phyloP scores from a whole-genome alignment of 2,113 vertebrate genomes.

The Dryoscopus gambensis region DNA sequence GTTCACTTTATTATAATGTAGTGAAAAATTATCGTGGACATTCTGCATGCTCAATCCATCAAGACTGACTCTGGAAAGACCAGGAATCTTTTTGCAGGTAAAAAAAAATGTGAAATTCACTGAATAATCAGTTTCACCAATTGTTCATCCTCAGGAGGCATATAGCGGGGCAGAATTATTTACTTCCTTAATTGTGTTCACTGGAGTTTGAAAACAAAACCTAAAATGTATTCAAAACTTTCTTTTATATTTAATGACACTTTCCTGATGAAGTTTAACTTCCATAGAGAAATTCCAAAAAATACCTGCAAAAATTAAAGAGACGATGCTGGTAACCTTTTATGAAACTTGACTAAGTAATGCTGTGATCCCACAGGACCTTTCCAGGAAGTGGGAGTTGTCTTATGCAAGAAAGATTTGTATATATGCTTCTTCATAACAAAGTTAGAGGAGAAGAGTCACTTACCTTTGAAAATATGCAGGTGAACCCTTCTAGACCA shows the following conservation, averaged over 20 bases:
- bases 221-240: neutral
- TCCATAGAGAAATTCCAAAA: neutral
- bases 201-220: conserved; percentile 23
- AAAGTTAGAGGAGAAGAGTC: neutral
- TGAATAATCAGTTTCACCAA: conserved; percentile 3
- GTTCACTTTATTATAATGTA: conserved; percentile 66
- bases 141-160: conserved; percentile 5
- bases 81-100: conserved; percentile 34
- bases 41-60: conserved; percentile 49
- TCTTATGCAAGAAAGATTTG: neutral
- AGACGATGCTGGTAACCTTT: neutral
- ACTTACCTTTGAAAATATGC: neutral
- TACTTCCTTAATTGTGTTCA: conserved; percentile 11
- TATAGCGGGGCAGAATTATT: conserved; percentile 38
- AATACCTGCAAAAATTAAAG: neutral
- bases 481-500: neutral
- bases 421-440: neutral
- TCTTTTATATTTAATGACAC: neutral
- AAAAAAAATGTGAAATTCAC: conserved; percentile 1
- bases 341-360: neutral
- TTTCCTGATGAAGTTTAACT: neutral
- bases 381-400: neutral
- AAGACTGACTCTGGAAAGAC: conserved; percentile 40
- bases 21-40: conserved; percentile 64
- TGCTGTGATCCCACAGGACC: neutral